phyloP scores from a whole-genome alignment of 1,140 invertebrate genomes.

The Globodera ellingtonae region DNA sequence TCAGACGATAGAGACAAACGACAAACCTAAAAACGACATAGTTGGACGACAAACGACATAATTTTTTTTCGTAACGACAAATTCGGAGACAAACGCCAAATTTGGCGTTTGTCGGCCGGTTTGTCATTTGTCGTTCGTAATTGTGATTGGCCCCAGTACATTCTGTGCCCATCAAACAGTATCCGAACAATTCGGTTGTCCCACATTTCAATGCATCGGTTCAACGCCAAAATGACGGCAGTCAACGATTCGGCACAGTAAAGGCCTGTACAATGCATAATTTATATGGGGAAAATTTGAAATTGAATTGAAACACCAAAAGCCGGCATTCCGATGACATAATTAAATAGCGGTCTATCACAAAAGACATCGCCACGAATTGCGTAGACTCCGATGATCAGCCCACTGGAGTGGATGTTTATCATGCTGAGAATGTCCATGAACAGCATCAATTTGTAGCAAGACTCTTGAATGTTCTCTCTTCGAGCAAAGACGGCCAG shows the following conservation, averaged over 20 bases:
- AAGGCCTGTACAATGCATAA: not conserved
- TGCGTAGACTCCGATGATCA: slow-evolving; percentile 34
- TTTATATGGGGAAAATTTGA: not conserved
- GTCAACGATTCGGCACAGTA: slow-evolving; percentile 29
- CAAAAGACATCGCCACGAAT: slow-evolving; percentile 39
- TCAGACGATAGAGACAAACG: no score
- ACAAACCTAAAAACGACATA: no score
- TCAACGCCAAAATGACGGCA: slow-evolving; percentile 28
- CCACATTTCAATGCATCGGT: slow-evolving; percentile 40
- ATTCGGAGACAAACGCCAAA: no score
- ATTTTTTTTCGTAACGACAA: no score
- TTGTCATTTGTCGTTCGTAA: no score
- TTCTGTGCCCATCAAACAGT: slow-evolving; percentile 26
- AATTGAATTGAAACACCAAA: slow-evolving; percentile 38
- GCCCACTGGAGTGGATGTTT: slow-evolving; percentile 30
- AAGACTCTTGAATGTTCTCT: slow-evolving; percentile 17
- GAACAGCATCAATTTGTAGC: slow-evolving; percentile 38
- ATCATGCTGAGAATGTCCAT: slow-evolving; percentile 26
- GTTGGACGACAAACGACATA: no score
- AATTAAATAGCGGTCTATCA: slow-evolving; percentile 28
- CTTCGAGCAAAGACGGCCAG: slow-evolving; percentile 19
- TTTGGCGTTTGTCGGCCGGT: no score
- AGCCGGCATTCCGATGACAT: slow-evolving; percentile 29
- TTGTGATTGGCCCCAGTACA: no score
- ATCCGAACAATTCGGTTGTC: slow-evolving; percentile 1